Conservation (phyloP, 2,113 vertebrate genomes). For the Tragelaphus buxtoni region DNA sequence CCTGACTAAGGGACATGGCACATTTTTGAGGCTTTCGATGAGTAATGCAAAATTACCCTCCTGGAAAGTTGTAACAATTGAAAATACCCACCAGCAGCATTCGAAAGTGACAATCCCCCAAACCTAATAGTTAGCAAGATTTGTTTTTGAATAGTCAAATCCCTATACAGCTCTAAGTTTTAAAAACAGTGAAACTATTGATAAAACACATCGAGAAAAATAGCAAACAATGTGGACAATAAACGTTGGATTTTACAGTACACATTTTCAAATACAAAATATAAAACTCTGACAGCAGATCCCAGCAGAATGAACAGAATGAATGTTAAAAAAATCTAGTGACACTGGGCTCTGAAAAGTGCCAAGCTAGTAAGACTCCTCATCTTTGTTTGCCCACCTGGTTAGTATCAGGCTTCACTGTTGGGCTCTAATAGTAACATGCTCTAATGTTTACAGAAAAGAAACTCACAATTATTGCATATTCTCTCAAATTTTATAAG, state of each 20-base stretch:
- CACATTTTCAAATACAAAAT: background rate
- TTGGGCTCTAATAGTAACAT: background rate
- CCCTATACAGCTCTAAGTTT: background rate
- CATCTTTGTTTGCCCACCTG: background rate
- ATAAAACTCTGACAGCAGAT: background rate
- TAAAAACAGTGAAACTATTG: background rate
- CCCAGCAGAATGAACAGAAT: background rate
- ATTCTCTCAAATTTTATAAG: background rate
- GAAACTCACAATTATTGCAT: background rate
- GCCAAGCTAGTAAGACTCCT: background rate
- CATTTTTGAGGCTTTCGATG: constrained; percentile 73
- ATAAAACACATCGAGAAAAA: background rate
- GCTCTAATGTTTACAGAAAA: background rate
- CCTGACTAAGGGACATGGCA: constrained; percentile 61
- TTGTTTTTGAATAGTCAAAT: constrained; percentile 17
- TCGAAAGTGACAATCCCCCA: constrained; percentile 49
- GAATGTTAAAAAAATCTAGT: background rate
- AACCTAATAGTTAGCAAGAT: background rate
- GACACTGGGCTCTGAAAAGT: background rate
- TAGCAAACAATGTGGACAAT: background rate
- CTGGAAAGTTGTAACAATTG: constrained; percentile 56
- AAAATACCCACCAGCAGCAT: constrained; percentile 35
- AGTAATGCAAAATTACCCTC: constrained; percentile 68
- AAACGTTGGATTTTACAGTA: background rate
- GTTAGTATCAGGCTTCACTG: background rate